phyloP scores from a whole-genome alignment of 2,888 invertebrate genomes.

The Allacma fusca region DNA sequence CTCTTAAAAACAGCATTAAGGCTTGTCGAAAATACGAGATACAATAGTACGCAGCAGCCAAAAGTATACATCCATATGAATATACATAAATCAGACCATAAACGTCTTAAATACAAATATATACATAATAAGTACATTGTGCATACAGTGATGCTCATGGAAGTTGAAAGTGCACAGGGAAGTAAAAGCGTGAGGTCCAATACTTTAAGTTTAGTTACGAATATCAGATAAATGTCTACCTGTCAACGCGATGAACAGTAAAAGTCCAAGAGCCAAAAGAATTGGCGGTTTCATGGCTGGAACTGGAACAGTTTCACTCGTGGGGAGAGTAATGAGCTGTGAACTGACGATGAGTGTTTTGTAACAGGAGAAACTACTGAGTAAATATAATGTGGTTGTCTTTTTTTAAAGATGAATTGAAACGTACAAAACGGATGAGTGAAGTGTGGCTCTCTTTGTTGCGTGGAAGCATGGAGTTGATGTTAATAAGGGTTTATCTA shows the following conservation, averaged over 20 bases:
- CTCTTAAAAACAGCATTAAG: no score
- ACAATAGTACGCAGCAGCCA: no score
- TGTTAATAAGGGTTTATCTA: no score
- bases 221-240: conserved; percentile 19
- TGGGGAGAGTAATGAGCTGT: conserved; percentile 1
- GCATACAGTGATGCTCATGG: no score
- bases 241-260: conserved; percentile 33
- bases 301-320: background rate
- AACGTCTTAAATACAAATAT: no score
- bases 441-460: background rate
- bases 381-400: no score
- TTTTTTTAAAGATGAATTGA: no score
- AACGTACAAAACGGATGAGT: background rate
- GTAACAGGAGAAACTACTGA: background rate
- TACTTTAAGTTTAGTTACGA: background rate
- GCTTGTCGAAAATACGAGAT: no score
- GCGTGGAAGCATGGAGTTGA: no score
- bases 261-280: conserved; percentile 18
- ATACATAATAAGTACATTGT: no score
- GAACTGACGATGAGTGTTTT: background rate
- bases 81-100: no score
- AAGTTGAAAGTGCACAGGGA: background rate
- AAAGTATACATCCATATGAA: no score
- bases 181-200: background rate
- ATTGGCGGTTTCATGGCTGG: conserved; percentile 33